Percentiles rank a stretch among this genome's conserved stretches.
phyloP scores from a whole-genome alignment of 2,113 vertebrate genomes.

The Atherinomorus stipes region DNA sequence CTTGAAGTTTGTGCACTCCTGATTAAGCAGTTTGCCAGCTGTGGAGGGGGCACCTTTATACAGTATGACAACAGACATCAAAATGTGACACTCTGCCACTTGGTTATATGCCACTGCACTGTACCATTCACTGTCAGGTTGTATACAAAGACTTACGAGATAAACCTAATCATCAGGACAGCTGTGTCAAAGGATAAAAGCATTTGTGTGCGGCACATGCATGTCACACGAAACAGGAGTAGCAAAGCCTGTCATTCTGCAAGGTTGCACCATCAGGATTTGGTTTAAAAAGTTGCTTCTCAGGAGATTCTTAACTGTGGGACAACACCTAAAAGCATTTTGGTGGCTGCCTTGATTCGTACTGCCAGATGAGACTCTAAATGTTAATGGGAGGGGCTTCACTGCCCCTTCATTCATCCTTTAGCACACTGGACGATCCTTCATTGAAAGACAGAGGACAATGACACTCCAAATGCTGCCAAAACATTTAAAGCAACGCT shows the following conservation, averaged over 20 bases:
- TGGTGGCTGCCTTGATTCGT: too few relatives aligned
- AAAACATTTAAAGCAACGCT: too few relatives aligned
- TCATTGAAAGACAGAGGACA: too few relatives aligned
- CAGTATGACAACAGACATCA: conserved; percentile 19
- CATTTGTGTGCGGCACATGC: conserved; percentile 10
- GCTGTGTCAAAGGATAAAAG: conserved; percentile 21
- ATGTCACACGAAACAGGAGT: not conserved
- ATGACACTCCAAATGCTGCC: too few relatives aligned
- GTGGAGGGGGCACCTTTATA: conserved; percentile 16
- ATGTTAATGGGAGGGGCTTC: too few relatives aligned
- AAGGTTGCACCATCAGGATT: not conserved
- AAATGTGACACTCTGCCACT: conserved; percentile 34
- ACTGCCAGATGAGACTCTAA: not conserved
- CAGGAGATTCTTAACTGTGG: too few relatives aligned
- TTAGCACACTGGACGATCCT: too few relatives aligned
- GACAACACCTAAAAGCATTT: too few relatives aligned
- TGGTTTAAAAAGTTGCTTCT: not conserved
- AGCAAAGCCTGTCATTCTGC: not conserved
- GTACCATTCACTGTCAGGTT: conserved; percentile 43
- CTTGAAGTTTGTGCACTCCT: not conserved
- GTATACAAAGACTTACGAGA: conserved; percentile 21
- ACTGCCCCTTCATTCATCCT: too few relatives aligned
- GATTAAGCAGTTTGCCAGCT: conserved; percentile 25
- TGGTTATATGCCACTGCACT: conserved; percentile 18
- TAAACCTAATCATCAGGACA: conserved; percentile 35